Conservation (phyloP, 2,797 vertebrate species). For the Clamator glandarius region DNA sequence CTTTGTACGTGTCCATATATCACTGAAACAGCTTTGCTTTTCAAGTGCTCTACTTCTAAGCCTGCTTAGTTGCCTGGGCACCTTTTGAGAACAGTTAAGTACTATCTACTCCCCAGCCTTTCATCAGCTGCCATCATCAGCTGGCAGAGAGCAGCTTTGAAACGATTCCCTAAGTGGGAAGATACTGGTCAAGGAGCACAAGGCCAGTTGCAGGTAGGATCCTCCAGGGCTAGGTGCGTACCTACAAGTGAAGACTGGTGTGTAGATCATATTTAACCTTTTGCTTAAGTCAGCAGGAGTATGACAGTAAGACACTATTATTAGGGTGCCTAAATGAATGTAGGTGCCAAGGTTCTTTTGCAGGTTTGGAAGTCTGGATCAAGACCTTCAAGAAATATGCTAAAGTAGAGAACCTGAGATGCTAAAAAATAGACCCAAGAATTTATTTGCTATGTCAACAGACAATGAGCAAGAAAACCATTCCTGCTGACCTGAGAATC, state of each 20-base stretch:
- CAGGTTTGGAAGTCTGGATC: not conserved
- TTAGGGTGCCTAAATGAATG: not conserved
- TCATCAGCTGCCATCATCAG: not conserved
- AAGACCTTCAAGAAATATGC: not conserved
- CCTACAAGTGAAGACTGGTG: not conserved
- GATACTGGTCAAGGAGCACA: not conserved
- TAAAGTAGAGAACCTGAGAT: not conserved
- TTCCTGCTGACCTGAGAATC: not conserved
- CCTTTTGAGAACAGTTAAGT: not conserved
- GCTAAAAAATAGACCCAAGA: not conserved
- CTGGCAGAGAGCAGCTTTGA: not conserved
- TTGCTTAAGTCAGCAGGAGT: not conserved
- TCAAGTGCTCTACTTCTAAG: not conserved
- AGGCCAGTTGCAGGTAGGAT: not conserved
- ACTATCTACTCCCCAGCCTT: not conserved
- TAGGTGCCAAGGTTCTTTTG: not conserved
- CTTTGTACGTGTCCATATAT: not conserved
- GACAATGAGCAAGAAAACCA: not conserved
- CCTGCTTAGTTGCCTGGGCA: not conserved
- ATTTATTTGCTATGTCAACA: not conserved
- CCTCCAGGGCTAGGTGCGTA: not conserved
- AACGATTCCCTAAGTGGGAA: not conserved
- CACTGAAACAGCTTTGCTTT: conserved; percentile 16
- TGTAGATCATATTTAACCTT: not conserved
- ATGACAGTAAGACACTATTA: not conserved